Conservation (phyloP, 2,888 invertebrate species). For the Acleris holmiana region DNA sequence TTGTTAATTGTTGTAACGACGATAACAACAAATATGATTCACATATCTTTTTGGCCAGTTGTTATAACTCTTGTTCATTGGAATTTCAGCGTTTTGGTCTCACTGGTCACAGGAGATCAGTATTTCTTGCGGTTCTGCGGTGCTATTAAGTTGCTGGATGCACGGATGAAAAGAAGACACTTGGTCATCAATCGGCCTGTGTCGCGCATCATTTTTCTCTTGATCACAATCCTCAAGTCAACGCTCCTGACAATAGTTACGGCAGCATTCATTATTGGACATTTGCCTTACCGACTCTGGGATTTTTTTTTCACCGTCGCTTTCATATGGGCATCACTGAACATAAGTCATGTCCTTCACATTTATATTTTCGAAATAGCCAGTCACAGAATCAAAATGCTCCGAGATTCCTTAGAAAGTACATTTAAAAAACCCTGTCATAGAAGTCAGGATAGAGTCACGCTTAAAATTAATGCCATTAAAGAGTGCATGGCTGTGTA, state of each 20-base stretch:
- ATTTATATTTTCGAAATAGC: constrained; percentile 18
- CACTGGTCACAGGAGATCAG: constrained; percentile 9
- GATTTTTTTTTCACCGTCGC: background rate
- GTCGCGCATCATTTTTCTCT: background rate
- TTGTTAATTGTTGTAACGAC: background rate
- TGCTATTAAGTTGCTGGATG: background rate
- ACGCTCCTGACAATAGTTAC: background rate
- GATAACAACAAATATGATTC: background rate
- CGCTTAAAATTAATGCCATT: constrained; percentile 9
- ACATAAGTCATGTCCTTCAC: constrained; percentile 10
- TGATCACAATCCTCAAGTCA: background rate
- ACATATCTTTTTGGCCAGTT: background rate
- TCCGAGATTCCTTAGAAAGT: constrained; percentile 2
- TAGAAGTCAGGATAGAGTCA: background rate
- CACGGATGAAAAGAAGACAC: background rate
- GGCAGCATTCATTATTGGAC: background rate
- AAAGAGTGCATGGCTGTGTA: background rate
- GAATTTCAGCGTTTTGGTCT: background rate
- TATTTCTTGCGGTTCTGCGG: constrained; percentile 5
- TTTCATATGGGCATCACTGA: constrained; percentile 7
- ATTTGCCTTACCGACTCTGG: background rate
- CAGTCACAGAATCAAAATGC: background rate
- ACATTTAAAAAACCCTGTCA: background rate
- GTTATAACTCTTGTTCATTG: background rate
- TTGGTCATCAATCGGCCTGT: background rate